phyloP scores from a whole-genome alignment of 30 jellyfish, hydroid and myxozoan genomes.

The Phacellophora camtschatica region DNA sequence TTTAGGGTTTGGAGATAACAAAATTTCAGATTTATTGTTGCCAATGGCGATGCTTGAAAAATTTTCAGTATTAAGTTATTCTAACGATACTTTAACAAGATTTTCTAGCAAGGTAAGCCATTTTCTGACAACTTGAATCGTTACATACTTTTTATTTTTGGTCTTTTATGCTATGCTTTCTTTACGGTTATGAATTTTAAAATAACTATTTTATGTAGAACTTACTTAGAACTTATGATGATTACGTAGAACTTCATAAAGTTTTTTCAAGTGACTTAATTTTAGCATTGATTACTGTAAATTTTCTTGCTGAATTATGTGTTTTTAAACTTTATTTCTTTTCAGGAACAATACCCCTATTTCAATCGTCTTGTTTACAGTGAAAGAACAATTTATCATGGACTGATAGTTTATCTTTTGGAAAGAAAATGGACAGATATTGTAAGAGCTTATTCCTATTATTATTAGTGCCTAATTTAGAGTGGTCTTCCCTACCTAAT shows the following conservation, averaged over 20 bases:
- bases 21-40: constrained; percentile 55
- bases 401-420: constrained; percentile 53
- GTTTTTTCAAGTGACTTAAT: neutral
- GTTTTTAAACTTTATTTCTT: neutral
- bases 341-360: constrained; percentile 82
- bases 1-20: constrained; percentile 71
- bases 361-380: constrained; percentile 81
- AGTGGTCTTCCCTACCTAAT: no score
- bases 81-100: constrained; percentile 55
- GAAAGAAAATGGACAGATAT: constrained; percentile 85
- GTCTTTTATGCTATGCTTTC: no score
- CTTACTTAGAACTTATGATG: no score
- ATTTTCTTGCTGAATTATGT: no score
- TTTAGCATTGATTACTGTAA: neutral
- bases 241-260: no score
- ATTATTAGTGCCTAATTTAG: no score
- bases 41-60: constrained; percentile 73
- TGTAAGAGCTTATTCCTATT: no score
- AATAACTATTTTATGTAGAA: no score
- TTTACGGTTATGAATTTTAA: no score
- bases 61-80: constrained; percentile 66
- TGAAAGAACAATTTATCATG: constrained; percentile 56
- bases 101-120: constrained; percentile 92
- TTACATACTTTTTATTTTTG: no score
- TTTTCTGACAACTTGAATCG: no score